Percentiles rank a stretch among this genome's conserved stretches.
Conservation (phyloP, 2,113 vertebrate species). For the Urocynchramus pylzowi region DNA sequence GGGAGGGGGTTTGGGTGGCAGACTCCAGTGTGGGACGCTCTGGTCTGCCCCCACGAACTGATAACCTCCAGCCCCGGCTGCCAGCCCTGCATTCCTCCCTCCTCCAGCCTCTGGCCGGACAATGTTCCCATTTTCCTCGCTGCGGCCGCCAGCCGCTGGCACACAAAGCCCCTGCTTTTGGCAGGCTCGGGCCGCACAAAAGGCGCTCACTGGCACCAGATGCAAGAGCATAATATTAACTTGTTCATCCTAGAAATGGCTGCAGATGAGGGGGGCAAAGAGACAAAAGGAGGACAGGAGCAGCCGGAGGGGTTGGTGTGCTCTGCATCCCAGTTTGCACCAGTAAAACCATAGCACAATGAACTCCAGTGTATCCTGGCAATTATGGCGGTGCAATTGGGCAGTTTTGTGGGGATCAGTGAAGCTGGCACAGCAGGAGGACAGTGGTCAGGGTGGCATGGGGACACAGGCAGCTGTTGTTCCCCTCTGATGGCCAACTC, state of each 20-base stretch:
- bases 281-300: not conserved
- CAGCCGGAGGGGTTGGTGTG: fast-evolving
- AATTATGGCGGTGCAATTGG: not conserved
- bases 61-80: not conserved
- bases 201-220: slow-evolving; percentile 11
- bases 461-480: not conserved
- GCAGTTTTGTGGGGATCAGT: not conserved
- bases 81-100: slow-evolving; percentile 15
- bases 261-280: not conserved
- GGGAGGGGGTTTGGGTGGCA: not conserved
- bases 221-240: slow-evolving; percentile 30
- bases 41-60: not conserved
- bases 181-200: not conserved
- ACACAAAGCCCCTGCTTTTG: not conserved
- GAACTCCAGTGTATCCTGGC: not conserved
- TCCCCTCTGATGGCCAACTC: fast-evolving
- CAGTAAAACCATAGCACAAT: not conserved
- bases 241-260: not conserved
- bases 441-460: not conserved
- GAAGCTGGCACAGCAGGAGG: not conserved
- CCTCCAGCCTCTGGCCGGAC: not conserved
- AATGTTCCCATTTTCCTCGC: slow-evolving; percentile 38
- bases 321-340: not conserved
- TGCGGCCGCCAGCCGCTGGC: not conserved
- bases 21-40: not conserved